A percentile compares a stretch with the other conserved stretches of the same genome.
These are phyloP conservation scores for Procambarus clarkii DNA, from an alignment of 1,140 invertebrate genomes.

Conservation along the genomic window DNA sequence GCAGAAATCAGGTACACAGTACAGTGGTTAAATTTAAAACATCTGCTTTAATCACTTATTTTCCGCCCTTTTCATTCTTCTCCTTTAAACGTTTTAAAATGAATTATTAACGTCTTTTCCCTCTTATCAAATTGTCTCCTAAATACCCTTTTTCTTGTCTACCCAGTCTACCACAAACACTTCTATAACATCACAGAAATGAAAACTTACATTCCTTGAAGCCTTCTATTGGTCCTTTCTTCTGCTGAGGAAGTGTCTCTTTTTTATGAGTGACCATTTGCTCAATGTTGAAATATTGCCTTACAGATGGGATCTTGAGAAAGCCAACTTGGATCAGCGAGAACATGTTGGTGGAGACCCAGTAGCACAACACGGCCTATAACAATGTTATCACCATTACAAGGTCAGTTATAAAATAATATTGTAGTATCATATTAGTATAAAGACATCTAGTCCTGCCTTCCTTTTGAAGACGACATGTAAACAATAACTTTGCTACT, in stretches of 20 bases:
- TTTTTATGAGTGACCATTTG: conserved; percentile 79
- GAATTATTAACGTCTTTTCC: background rate
- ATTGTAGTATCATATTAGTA: too few species aligned
- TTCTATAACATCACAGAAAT: background rate
- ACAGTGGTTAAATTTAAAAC: too few species aligned
- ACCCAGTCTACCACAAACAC: background rate
- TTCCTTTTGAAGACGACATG: too few species aligned
- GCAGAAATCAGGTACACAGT: too few species aligned
- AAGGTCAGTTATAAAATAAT: too few species aligned
- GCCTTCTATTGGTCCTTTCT: conserved; percentile 86
- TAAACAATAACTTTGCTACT: too few species aligned
- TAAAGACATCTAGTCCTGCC: too few species aligned
- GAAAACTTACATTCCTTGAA: conserved; percentile 87
- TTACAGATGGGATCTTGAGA: conserved; percentile 85
- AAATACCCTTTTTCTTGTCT: background rate
- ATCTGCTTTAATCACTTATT: too few species aligned
- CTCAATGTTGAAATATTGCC: conserved; percentile 88
- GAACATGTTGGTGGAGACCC: conserved; percentile 92
- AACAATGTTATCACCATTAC: background rate
- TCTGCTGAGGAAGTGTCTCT: conserved; percentile 80
- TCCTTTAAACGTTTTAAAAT: too few species aligned
- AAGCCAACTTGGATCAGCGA: conserved; percentile 89
- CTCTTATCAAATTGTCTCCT: background rate
- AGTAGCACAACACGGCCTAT: conserved; percentile 92
- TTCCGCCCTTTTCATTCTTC: too few species aligned